These are phyloP conservation scores for Nothobranchius kuhntae DNA, from an alignment of 2,113 vertebrate species.

Conservation along the genomic window DNA sequence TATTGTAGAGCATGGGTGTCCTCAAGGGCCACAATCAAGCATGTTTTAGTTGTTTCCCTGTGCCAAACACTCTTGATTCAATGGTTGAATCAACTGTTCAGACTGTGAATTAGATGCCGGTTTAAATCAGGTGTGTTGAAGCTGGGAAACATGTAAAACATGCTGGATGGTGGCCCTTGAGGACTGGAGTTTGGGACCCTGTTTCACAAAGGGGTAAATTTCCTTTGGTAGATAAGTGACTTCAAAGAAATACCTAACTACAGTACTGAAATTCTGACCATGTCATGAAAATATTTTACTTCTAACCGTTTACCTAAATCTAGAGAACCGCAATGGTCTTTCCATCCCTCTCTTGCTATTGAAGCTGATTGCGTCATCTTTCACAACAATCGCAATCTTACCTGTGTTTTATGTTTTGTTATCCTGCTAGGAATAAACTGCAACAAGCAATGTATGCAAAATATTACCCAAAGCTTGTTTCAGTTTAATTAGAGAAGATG, in stretches of 20 bases:
- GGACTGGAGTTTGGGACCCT: too few species aligned
- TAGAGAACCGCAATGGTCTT: conserved; percentile 13
- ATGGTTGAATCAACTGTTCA: too few species aligned
- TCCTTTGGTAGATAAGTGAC: background rate
- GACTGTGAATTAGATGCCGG: too few species aligned
- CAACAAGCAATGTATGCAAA: background rate
- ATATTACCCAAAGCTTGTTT: background rate
- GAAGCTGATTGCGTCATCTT: conserved; percentile 47
- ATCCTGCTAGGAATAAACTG: conserved; percentile 7
- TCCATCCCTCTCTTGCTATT: conserved; percentile 23
- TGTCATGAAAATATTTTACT: conserved; percentile 10
- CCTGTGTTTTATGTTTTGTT: conserved; percentile 14
- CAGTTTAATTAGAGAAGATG: background rate
- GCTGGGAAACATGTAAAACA: too few species aligned
- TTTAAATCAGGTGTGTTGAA: too few species aligned
- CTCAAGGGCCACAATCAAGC: too few species aligned
- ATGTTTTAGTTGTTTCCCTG: too few species aligned
- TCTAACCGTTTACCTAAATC: conserved; percentile 33
- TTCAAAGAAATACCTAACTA: background rate
- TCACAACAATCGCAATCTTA: conserved; percentile 24
- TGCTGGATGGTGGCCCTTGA: too few species aligned
- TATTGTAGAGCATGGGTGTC: background rate
- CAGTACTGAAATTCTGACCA: conserved; percentile 7
- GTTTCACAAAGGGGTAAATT: background rate
- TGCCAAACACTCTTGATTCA: too few species aligned